Evolutionary conservation across 2,113 vertebrate species (phyloP).

Genomic region (Bettongia penicillata): DNA sequence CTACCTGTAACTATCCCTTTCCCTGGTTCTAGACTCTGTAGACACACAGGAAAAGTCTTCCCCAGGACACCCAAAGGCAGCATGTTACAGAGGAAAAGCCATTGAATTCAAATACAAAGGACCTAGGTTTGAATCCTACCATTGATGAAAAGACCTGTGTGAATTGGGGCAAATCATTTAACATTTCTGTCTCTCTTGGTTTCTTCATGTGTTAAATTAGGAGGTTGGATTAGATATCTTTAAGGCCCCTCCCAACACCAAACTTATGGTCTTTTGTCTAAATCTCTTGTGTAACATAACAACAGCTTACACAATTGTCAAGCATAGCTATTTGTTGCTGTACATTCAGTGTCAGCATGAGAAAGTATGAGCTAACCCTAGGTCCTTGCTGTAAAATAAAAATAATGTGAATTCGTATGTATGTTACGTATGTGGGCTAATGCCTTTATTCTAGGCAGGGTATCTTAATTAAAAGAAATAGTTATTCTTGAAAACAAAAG

Average conservation of each 20-base stretch:
- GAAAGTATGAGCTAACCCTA: not conserved
- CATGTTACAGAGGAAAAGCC: not conserved
- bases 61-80: not conserved
- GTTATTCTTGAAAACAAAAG: slow-evolving; percentile 20
- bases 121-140: not conserved
- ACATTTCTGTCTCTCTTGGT: not conserved
- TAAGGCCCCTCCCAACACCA: not conserved
- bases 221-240: not conserved
- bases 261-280: not conserved
- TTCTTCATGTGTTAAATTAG: not conserved
- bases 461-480: slow-evolving; percentile 36
- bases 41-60: not conserved
- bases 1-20: not conserved
- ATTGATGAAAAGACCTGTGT: not conserved
- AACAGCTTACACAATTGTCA: slow-evolving; percentile 10
- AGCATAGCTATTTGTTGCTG: slow-evolving; percentile 25
- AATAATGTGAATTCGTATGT: not conserved
- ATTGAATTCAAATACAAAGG: not conserved
- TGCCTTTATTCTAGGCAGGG: not conserved
- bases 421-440: slow-evolving; percentile 33
- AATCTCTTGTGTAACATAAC: not conserved
- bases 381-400: not conserved
- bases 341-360: not conserved
- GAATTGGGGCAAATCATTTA: not conserved
- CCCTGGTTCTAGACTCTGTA: not conserved